Evolutionary conservation across 2,113 vertebrate genomes (phyloP).

Genomic region (Ardeotis arabs): DNA sequence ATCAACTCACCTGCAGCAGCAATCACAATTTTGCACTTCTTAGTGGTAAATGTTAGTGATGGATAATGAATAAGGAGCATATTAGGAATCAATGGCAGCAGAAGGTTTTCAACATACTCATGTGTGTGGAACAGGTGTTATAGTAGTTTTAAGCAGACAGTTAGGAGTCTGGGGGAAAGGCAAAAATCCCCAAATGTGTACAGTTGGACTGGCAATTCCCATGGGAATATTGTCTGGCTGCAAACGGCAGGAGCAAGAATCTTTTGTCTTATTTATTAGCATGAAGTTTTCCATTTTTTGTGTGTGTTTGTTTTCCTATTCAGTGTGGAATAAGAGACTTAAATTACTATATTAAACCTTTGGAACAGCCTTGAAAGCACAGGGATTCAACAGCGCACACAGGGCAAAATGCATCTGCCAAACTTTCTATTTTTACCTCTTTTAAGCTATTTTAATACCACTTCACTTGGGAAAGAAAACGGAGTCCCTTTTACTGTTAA

Average conservation of each 20-base stretch:
- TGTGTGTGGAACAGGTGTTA: not conserved
- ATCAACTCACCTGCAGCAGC: not conserved
- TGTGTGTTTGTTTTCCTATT: not conserved
- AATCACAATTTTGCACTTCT: not conserved
- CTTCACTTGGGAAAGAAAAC: slow-evolving; percentile 38
- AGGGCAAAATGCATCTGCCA: slow-evolving; percentile 10
- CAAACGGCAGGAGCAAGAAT: not conserved
- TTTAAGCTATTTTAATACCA: slow-evolving; percentile 29
- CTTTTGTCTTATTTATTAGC: not conserved
- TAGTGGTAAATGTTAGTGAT: not conserved
- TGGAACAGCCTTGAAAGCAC: not conserved
- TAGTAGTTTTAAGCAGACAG: not conserved
- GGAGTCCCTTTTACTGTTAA: not conserved
- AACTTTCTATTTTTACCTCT: slow-evolving; percentile 31
- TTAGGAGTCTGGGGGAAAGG: not conserved
- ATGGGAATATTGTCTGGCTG: not conserved
- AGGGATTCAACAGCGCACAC: not conserved
- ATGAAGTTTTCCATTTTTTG: not conserved
- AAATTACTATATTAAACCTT: not conserved
- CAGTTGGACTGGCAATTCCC: not conserved
- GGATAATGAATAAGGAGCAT: not conserved
- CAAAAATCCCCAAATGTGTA: not conserved
- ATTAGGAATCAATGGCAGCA: not conserved
- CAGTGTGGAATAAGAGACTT: not conserved
- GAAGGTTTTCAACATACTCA: not conserved